phyloP scores from a whole-genome alignment of 2,888 invertebrate species.

The Steinernema hermaphroditum region DNA sequence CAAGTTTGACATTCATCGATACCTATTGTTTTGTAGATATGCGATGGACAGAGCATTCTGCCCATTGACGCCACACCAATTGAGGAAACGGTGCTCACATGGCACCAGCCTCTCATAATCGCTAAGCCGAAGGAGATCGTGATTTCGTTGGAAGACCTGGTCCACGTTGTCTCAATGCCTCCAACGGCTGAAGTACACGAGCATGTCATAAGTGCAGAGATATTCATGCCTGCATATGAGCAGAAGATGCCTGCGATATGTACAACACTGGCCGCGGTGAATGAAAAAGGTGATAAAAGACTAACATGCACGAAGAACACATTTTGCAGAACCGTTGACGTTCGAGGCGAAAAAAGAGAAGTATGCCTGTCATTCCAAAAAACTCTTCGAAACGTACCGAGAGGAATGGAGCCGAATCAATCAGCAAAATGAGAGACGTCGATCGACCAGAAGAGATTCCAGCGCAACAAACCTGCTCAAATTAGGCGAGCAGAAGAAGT shows the following conservation, averaged over 20 bases:
- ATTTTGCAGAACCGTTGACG: background rate
- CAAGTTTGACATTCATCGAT: background rate
- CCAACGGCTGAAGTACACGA: background rate
- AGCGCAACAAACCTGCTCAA: too few relatives aligned
- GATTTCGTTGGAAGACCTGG: background rate
- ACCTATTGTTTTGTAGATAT: background rate
- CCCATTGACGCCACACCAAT: background rate
- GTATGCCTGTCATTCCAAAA: background rate
- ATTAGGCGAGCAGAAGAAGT: too few relatives aligned
- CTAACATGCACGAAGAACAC: background rate
- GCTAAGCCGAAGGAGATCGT: background rate
- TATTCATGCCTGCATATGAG: background rate
- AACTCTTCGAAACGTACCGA: slow-evolving; percentile 15
- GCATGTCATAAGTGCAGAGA: background rate
- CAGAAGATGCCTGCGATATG: too few relatives aligned
- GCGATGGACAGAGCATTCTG: background rate
- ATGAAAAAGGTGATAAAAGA: background rate
- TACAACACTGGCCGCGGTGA: background rate
- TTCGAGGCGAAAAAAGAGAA: slow-evolving; percentile 10
- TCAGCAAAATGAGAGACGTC: background rate
- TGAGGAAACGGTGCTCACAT: background rate
- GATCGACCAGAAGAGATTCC: too few relatives aligned
- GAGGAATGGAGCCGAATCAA: slow-evolving; percentile 20
- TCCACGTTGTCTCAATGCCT: background rate
- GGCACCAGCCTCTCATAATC: background rate